A percentile compares a stretch with the other conserved stretches of the same genome.
Conservation (phyloP, 2,113 vertebrate genomes). For the Passerina amoena region DNA sequence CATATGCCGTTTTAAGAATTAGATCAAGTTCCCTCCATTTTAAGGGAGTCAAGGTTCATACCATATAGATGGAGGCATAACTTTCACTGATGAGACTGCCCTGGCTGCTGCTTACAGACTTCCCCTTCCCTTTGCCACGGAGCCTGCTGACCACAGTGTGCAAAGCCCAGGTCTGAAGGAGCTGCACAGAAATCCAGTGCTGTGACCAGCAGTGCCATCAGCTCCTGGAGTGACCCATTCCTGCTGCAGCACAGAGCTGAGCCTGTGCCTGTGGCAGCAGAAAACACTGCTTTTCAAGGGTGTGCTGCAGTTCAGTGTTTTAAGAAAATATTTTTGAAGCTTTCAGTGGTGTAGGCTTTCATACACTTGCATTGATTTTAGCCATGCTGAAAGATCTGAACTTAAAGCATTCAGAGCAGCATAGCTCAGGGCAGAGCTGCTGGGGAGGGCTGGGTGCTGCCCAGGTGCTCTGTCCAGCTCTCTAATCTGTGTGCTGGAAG, state of each 20-base stretch:
- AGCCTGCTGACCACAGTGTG: not conserved
- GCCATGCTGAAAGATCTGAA: not conserved
- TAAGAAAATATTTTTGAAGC: not conserved
- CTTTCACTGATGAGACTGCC: not conserved
- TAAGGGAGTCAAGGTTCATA: fast-evolving
- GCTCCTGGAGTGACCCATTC: fast-evolving
- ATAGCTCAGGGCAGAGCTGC: not conserved
- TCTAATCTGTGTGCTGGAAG: not conserved
- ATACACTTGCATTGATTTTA: not conserved
- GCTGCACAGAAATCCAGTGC: not conserved
- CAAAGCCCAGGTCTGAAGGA: not conserved
- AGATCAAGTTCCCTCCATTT: not conserved
- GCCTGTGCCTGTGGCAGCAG: not conserved
- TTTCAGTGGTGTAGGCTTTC: not conserved
- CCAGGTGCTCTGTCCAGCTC: not conserved
- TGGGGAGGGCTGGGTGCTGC: not conserved
- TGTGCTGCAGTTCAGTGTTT: not conserved
- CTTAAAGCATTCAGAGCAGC: not conserved
- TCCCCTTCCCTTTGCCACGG: not conserved
- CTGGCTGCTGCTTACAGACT: not conserved
- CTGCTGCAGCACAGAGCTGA: not conserved
- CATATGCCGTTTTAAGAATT: not conserved
- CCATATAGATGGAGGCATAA: not conserved
- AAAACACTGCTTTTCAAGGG: not conserved
- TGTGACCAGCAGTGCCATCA: fast-evolving